Evolutionary conservation across 2,113 vertebrate species (phyloP).

Genomic region (Oncorhynchus keta): DNA sequence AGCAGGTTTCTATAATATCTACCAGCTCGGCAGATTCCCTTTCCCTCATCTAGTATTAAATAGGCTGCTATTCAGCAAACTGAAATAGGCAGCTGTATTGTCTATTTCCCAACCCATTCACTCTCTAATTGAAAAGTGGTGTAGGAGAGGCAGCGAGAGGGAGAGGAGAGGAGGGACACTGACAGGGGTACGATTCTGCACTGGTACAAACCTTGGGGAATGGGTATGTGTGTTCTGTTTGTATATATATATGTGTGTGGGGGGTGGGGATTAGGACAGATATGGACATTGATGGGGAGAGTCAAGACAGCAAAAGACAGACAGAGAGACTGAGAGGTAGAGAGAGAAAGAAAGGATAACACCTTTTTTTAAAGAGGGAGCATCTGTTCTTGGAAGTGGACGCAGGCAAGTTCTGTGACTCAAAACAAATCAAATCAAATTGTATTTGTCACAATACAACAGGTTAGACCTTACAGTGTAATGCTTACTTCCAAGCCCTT

Average conservation of each 20-base stretch:
- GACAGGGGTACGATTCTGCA: not conserved
- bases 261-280: not conserved
- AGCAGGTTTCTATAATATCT: conserved; percentile 10
- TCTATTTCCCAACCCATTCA: conserved; percentile 40
- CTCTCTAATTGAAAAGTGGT: conserved; percentile 50
- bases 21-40: not conserved
- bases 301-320: not conserved
- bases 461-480: too few relatives aligned
- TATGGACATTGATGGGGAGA: not conserved
- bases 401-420: conserved; percentile 57
- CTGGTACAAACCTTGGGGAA: too few relatives aligned
- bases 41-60: conserved; percentile 49
- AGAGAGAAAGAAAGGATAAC: conserved; percentile 23
- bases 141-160: not conserved
- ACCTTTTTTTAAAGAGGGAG: conserved; percentile 50
- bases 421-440: not conserved
- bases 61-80: conserved; percentile 31
- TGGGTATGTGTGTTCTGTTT: too few relatives aligned
- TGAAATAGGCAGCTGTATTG: conserved; percentile 44
- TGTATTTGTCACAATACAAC: too few relatives aligned
- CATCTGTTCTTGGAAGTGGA: conserved; percentile 64
- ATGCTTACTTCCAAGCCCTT: too few relatives aligned
- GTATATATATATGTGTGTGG: too few relatives aligned
- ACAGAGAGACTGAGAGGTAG: not conserved
- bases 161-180: not conserved